phyloP scores from a whole-genome alignment of 1,140 invertebrate genomes.

The Drosophila paulistorum region DNA sequence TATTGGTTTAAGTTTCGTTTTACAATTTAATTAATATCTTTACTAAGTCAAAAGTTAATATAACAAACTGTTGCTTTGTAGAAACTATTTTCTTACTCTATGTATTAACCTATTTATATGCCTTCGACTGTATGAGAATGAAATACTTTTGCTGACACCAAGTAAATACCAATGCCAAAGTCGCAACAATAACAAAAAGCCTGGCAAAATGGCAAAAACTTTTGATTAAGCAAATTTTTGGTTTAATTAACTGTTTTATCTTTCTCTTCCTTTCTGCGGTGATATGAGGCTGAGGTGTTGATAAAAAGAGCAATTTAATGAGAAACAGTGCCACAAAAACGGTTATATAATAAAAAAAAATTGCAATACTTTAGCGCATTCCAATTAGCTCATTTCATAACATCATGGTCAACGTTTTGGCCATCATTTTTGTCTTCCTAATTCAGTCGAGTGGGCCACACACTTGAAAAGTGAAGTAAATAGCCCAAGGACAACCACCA shows the following conservation, averaged over 20 bases:
- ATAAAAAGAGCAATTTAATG: neutral
- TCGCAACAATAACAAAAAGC: constrained; percentile 29
- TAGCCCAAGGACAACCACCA: constrained; percentile 20
- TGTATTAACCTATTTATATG: constrained; percentile 17
- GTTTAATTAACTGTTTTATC: constrained; percentile 60
- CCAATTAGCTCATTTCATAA: constrained; percentile 40
- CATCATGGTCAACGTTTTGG: constrained; percentile 14
- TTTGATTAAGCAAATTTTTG: constrained; percentile 53
- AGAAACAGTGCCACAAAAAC: neutral
- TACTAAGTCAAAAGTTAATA: no score
- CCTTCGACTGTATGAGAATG: constrained; percentile 31
- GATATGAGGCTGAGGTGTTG: neutral
- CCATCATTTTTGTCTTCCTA: constrained; percentile 37
- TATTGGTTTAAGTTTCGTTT: no score
- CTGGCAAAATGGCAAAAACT: constrained; percentile 26
- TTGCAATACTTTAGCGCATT: constrained; percentile 1
- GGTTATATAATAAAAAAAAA: neutral
- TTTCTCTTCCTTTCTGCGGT: neutral
- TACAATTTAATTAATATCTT: no score
- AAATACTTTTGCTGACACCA: constrained; percentile 41
- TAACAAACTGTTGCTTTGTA: neutral
- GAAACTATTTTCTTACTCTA: neutral
- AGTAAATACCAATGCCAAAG: constrained; percentile 24
- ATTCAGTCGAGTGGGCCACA: constrained; percentile 47
- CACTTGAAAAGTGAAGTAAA: constrained; percentile 33